A percentile compares a stretch with the other conserved stretches of the same genome.
Conservation (phyloP, 2,797 vertebrate genomes). For the Tarsius wallacei region DNA sequence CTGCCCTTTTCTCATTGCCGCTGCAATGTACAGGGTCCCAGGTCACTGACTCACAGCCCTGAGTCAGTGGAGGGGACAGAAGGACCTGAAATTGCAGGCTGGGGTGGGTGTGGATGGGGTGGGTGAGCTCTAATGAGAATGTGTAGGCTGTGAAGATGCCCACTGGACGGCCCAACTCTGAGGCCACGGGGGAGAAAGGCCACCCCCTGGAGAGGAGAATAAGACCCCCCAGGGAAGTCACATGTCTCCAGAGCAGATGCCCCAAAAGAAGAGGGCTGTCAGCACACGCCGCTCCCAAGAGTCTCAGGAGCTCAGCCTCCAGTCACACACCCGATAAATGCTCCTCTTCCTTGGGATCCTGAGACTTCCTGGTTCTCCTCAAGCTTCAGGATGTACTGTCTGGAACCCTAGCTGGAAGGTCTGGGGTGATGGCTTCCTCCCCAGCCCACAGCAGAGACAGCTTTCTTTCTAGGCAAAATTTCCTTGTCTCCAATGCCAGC, state of each 20-base stretch:
- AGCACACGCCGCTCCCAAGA: background rate
- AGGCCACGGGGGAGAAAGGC: background rate
- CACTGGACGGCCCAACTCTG: background rate
- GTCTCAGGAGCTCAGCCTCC: too few species aligned
- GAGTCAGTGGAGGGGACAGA: background rate
- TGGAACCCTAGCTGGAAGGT: background rate
- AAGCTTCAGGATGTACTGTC: background rate
- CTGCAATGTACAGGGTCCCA: background rate
- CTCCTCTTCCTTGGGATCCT: background rate
- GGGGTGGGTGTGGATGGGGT: background rate
- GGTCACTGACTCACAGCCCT: background rate
- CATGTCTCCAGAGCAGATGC: background rate
- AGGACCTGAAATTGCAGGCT: background rate
- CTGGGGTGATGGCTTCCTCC: background rate
- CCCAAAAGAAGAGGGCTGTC: too few species aligned
- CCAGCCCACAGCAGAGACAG: background rate
- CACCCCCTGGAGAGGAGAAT: background rate
- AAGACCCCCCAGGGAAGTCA: background rate
- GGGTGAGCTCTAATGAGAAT: background rate
- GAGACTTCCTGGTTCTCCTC: background rate
- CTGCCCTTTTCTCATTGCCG: background rate
- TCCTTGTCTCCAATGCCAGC: background rate
- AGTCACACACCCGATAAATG: background rate
- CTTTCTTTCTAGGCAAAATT: background rate
- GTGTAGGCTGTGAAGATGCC: background rate